These are phyloP conservation scores for Ctenomys sociabilis DNA, from an alignment of 2,113 vertebrate species.

Conservation along the genomic window DNA sequence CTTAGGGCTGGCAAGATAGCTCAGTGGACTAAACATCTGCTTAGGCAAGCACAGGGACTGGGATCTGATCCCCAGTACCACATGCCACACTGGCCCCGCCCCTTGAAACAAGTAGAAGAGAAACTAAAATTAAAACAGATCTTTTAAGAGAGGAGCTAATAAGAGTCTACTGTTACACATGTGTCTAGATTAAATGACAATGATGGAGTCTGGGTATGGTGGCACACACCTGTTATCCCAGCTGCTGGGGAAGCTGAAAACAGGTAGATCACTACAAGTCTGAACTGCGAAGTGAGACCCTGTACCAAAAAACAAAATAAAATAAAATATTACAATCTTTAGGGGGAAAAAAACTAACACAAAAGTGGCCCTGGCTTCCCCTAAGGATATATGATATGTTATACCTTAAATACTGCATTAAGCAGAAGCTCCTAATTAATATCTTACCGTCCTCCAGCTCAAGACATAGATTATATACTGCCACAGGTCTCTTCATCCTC, in stretches of 20 bases:
- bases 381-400: background rate
- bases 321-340: background rate
- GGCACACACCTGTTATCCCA: too few species aligned
- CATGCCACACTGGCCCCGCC: too few species aligned
- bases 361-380: constrained; percentile 41
- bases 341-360: constrained; percentile 66
- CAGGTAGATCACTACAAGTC: too few species aligned
- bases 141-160: constrained; percentile 80
- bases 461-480: constrained; percentile 96
- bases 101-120: constrained; percentile 82
- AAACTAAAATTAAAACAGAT: constrained; percentile 85
- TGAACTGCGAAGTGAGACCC: too few species aligned
- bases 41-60: too few species aligned
- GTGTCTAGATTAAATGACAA: constrained; percentile 76
- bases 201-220: too few species aligned
- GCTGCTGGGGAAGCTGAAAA: too few species aligned
- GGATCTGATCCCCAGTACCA: too few species aligned
- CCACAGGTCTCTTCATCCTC: constrained; percentile 93
- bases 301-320: too few species aligned
- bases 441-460: constrained; percentile 94
- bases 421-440: constrained; percentile 67
- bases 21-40: too few species aligned
- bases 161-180: constrained; percentile 77
- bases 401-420: constrained; percentile 43
- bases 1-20: background rate